These are phyloP conservation scores for Propithecus deckenii DNA, from an alignment of 2,797 vertebrate species.

Conservation along the genomic window DNA sequence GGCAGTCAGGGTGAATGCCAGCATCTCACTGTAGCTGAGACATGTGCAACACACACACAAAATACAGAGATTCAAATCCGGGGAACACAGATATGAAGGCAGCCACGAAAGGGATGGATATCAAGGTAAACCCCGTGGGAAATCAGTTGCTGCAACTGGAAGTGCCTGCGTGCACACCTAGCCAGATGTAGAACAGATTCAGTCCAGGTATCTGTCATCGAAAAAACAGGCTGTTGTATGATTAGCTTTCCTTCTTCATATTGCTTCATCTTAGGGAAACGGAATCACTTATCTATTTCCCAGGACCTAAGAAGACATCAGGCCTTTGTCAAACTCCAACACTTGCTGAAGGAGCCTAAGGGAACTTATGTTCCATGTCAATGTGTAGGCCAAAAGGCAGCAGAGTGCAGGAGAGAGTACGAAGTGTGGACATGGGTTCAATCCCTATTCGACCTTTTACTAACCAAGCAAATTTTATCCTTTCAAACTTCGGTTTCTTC, in stretches of 20 bases:
- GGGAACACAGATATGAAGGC: not conserved
- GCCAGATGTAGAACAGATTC: not conserved
- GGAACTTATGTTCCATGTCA: not conserved
- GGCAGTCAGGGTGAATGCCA: conserved; percentile 99
- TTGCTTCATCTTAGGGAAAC: not conserved
- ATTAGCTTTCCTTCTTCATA: not conserved
- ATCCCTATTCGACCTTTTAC: not conserved
- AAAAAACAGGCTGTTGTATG: not conserved
- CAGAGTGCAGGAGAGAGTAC: not conserved
- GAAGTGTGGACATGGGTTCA: not conserved
- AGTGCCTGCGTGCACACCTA: fast-evolving
- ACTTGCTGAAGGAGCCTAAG: not conserved
- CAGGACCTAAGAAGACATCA: not conserved
- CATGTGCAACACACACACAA: conserved; percentile 61
- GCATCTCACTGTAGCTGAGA: conserved; percentile 97
- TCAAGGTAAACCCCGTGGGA: not conserved
- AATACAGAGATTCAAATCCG: conserved; percentile 49
- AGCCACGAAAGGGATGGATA: not conserved
- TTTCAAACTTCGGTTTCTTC: not conserved
- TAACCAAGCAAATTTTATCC: not conserved
- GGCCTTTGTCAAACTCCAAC: not conserved
- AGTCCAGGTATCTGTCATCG: not conserved
- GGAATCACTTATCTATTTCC: not conserved
- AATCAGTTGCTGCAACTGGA: fast-evolving
- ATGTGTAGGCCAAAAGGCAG: not conserved